Base-by-base conservation (phyloP, 1,140 invertebrate genomes). In the Ditylenchus dipsaci region DNA sequence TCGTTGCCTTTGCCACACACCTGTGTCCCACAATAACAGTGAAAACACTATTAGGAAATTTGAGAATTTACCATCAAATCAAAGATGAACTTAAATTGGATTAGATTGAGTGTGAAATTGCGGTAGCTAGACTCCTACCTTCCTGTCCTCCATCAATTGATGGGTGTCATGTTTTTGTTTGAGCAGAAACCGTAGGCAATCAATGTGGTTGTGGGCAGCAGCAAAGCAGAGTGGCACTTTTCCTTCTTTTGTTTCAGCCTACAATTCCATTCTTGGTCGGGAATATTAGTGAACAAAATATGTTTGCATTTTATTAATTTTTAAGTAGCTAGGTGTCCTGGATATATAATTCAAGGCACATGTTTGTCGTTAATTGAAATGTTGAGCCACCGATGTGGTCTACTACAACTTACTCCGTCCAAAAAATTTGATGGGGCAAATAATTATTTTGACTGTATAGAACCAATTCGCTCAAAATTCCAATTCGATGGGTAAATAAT, bases 111-210 rank as follows among this genome's bases (percentile, higher is more conserved):
- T 59, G 23, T 59, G 11, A 59, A n/a, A n/a, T n/a, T n/a, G n/a
- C n/a, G n/a, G n/a, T n/a, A n/a, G n/a, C n/a, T n/a, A n/a, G n/a
- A n/a, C 23, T 3, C 49, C 59, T 29, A 72, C 69, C 49, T 71
- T 71, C 17, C 69, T 19, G 19, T 71, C 95, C 76, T 97, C 94
- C 91, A 99, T 96, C 0, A 99, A 85, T 0, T 89, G 89, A 77
- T 97, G 92, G 0, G 93, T 94, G 79, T 96, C 94, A 83, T 97
- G 94, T 81, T 97, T 94, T 84, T 96, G 95, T 77, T 92, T 91
- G 86, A 98, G 89, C 33, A 99, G 86, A 84, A 95, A 98, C 80
- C 92, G 91, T 17, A 98, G 85, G 0, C 72, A 76, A 62, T 83
- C 81, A 27, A 75, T 69, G 83, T 99, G 95, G 60, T 93, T 93